Evolutionary conservation across 2,888 invertebrate species (phyloP).

Genomic region (Phaedon cochleariae): DNA sequence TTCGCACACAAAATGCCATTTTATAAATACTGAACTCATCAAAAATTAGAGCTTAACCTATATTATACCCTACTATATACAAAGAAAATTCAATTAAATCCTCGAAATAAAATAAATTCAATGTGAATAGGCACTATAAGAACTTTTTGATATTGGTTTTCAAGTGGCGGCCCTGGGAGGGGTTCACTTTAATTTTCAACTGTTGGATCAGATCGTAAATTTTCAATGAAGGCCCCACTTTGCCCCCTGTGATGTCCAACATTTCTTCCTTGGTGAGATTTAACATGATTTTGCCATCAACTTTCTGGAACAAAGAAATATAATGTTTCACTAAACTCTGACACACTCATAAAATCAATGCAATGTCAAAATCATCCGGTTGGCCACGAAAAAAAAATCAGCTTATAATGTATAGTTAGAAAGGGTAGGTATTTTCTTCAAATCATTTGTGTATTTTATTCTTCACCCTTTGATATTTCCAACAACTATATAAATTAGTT

Average conservation of each 20-base stretch:
- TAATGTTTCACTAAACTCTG: background rate
- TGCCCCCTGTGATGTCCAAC: constrained; percentile 87
- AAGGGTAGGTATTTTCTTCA: too few species aligned
- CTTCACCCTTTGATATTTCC: too few species aligned
- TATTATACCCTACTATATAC: constrained; percentile 28
- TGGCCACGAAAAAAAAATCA: too few species aligned
- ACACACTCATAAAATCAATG: too few species aligned
- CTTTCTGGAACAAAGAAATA: constrained; percentile 66
- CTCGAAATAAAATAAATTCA: constrained; percentile 9
- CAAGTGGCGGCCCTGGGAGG: constrained; percentile 71
- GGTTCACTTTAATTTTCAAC: constrained; percentile 84
- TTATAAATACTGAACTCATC: constrained; percentile 38
- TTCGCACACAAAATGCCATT: constrained; percentile 32
- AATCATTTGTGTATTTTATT: too few species aligned
- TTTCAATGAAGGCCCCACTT: constrained; percentile 94
- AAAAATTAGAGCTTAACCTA: constrained; percentile 28
- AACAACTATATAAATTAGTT: too few species aligned
- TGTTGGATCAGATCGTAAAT: constrained; percentile 93
- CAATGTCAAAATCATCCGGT: too few species aligned
- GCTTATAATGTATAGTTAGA: too few species aligned
- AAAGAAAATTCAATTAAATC: constrained; percentile 11
- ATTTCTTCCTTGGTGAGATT: constrained; percentile 89
- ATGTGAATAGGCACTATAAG: constrained; percentile 66
- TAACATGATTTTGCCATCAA: constrained; percentile 83
- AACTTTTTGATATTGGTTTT: constrained; percentile 73